A percentile compares a stretch with the other conserved stretches of the same genome.
Evolutionary conservation across 1,140 invertebrate genomes (phyloP).

Genomic region (Apis mellifera): Amel_HAv3.1 CM009938.2:4919501-4920000

Average conservation of each 20-base stretch:
- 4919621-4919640: too few species aligned
- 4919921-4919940: conserved; percentile 47
- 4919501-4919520: too few species aligned
- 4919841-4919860: background rate
- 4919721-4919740: background rate
- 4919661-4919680: too few species aligned
- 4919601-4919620: too few species aligned
- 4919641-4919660: too few species aligned
- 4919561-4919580: too few species aligned
- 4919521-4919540: too few species aligned
- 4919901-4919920: conserved; percentile 55
- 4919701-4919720: too few species aligned
- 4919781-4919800: conserved; percentile 20
- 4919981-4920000: conserved; percentile 55
- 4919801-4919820: background rate
- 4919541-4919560: too few species aligned
- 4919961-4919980: conserved; percentile 20
- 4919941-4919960: conserved; percentile 39
- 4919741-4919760: background rate
- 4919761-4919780: background rate
- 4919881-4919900: conserved; percentile 26
- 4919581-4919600: too few species aligned
- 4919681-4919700: too few species aligned
- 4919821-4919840: background rate
- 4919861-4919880: background rate